phyloP scores from a whole-genome alignment of 2,797 vertebrate genomes.

The Tiaroga cobitis region DNA sequence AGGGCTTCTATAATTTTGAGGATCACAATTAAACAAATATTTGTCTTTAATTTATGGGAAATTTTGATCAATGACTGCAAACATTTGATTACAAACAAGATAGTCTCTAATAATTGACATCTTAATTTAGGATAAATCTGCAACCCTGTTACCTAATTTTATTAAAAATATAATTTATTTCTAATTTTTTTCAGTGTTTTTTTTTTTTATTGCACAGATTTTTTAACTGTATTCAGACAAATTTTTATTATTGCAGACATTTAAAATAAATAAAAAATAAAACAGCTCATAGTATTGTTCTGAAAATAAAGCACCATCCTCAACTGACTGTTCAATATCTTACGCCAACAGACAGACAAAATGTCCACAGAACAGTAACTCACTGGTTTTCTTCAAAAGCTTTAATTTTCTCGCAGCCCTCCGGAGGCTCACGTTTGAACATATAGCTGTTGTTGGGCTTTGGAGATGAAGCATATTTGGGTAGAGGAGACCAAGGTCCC shows the following conservation, averaged over 20 bases:
- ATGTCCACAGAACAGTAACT: slow-evolving; percentile 70
- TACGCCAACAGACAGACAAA: neutral
- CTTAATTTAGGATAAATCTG: neutral
- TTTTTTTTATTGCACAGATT: neutral
- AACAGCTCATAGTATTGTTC: neutral
- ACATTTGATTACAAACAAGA: neutral
- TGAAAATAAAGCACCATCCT: neutral
- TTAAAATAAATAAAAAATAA: neutral
- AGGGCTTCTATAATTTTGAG: neutral
- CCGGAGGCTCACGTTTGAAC: slow-evolving; percentile 98
- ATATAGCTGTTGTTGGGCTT: slow-evolving; percentile 99
- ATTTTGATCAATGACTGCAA: neutral
- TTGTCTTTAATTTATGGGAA: neutral
- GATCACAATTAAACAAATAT: neutral
- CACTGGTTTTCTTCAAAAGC: slow-evolving; percentile 94
- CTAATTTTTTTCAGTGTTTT: neutral
- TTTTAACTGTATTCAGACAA: neutral
- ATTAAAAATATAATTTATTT: neutral
- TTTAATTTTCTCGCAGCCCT: slow-evolving; percentile 97
- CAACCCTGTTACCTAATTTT: neutral
- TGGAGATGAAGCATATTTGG: slow-evolving; percentile 97
- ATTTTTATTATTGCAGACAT: neutral
- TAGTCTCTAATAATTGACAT: neutral
- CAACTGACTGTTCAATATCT: neutral
- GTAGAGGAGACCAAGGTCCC: slow-evolving; percentile 93